These are phyloP conservation scores for Branchinecta lynchi DNA, from an alignment of 1,140 invertebrate species.

Conservation along the genomic window DNA sequence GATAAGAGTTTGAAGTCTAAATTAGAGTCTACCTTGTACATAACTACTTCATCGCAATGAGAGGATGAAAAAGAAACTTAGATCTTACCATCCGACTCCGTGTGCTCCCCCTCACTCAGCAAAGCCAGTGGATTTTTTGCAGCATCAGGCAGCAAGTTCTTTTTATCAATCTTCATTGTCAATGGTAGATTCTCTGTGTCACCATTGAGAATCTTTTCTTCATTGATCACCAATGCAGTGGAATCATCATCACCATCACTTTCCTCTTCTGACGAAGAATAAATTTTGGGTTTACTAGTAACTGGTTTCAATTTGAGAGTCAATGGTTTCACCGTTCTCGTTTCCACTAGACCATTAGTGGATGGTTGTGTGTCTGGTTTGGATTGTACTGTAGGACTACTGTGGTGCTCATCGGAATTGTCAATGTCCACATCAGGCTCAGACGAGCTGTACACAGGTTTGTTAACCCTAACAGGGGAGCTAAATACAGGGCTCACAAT, in stretches of 20 bases:
- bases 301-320: slow-evolving; percentile 7
- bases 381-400: background rate
- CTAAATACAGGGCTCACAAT: too few relatives aligned
- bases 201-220: background rate
- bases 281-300: background rate
- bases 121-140: background rate
- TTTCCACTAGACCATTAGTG: background rate
- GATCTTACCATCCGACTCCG: background rate
- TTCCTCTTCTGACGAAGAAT: background rate
- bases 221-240: background rate
- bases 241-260: background rate
- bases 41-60: background rate
- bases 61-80: background rate
- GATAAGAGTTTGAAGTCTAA: too few relatives aligned
- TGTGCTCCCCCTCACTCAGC: background rate
- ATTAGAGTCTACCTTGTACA: too few relatives aligned
- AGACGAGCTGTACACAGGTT: background rate
- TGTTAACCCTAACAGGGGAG: background rate
- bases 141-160: background rate
- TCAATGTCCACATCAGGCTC: background rate
- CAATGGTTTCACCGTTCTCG: background rate
- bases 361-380: background rate
- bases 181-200: background rate
- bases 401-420: background rate
- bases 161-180: too few relatives aligned